These are phyloP conservation scores for Phasia obesa DNA, from an alignment of 2,888 invertebrate genomes.

Conservation along the genomic window DNA sequence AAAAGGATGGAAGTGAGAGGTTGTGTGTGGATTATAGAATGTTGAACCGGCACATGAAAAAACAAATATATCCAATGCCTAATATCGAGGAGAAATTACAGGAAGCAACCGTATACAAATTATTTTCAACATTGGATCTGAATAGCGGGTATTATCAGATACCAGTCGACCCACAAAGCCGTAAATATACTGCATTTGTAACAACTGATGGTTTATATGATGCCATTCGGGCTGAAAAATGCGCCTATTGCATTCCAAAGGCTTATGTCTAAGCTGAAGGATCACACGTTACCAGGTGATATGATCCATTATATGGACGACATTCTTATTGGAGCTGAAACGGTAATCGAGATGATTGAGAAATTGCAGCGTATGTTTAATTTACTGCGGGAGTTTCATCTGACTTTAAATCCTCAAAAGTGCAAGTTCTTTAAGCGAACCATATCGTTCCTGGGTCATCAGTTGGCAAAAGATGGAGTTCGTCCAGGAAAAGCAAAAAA, in stretches of 20 bases:
- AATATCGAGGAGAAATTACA: conserved; percentile 64
- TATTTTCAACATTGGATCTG: conserved; percentile 55
- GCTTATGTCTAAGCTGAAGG: conserved; percentile 50
- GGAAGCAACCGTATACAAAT: conserved; percentile 28
- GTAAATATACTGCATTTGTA: conserved; percentile 60
- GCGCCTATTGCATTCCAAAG: conserved; percentile 54
- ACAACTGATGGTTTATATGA: conserved; percentile 65
- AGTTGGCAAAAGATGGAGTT: too few relatives aligned
- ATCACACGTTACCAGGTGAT: conserved; percentile 16
- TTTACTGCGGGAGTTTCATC: too few relatives aligned
- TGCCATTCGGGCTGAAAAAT: conserved; percentile 64
- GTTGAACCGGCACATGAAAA: conserved; percentile 48
- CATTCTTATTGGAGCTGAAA: conserved; percentile 55
- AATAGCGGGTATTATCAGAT: conserved; percentile 67
- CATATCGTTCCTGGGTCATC: too few relatives aligned
- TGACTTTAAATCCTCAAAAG: too few relatives aligned
- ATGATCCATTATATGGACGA: conserved; percentile 69
- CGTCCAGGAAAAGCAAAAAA: too few relatives aligned
- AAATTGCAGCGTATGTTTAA: too few relatives aligned
- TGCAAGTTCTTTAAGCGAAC: too few relatives aligned
- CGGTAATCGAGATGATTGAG: conserved; percentile 50
- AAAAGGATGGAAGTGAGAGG: conserved; percentile 62
- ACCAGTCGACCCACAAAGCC: conserved; percentile 12
- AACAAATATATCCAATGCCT: conserved; percentile 61
- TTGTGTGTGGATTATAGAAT: conserved; percentile 61